phyloP scores from a whole-genome alignment of 1,140 invertebrate species.

The Aphaenogaster rudis region DNA sequence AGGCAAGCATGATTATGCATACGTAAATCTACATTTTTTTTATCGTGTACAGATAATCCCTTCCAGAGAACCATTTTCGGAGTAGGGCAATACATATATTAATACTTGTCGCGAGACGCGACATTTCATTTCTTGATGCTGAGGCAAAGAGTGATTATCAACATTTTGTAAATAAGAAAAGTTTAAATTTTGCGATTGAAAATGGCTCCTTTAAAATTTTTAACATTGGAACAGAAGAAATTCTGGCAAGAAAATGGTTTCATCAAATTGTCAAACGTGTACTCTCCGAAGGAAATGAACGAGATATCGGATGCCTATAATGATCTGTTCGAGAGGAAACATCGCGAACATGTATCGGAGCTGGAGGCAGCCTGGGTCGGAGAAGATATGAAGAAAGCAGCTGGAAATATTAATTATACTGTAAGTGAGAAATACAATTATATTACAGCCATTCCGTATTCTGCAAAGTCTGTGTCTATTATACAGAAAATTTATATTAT shows the following conservation, averaged over 20 bases:
- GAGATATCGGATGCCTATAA: constrained; percentile 86
- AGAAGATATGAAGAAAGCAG: constrained; percentile 84
- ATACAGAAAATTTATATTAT: neutral
- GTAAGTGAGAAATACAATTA: constrained; percentile 74
- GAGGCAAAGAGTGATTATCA: neutral
- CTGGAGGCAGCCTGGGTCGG: constrained; percentile 87
- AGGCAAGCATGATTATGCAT: neutral
- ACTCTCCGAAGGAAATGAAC: constrained; percentile 84
- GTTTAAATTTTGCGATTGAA: constrained; percentile 25
- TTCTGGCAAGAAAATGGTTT: constrained; percentile 87
- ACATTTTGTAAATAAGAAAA: neutral
- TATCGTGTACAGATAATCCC: constrained; percentile 19
- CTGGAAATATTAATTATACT: constrained; percentile 80
- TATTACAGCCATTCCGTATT: neutral
- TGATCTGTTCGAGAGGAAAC: constrained; percentile 85
- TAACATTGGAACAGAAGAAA: constrained; percentile 85
- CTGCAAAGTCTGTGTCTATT: neutral
- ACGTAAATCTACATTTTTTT: neutral
- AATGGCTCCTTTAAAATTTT: constrained; percentile 80
- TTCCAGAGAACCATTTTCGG: neutral
- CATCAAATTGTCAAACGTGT: constrained; percentile 86
- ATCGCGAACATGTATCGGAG: constrained; percentile 76
- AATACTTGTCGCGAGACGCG: neutral
- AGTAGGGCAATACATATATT: constrained; percentile 41
- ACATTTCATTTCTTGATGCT: neutral